Conservation (phyloP, 2,797 vertebrate species). For the Chelidonichthys spinosus region DNA sequence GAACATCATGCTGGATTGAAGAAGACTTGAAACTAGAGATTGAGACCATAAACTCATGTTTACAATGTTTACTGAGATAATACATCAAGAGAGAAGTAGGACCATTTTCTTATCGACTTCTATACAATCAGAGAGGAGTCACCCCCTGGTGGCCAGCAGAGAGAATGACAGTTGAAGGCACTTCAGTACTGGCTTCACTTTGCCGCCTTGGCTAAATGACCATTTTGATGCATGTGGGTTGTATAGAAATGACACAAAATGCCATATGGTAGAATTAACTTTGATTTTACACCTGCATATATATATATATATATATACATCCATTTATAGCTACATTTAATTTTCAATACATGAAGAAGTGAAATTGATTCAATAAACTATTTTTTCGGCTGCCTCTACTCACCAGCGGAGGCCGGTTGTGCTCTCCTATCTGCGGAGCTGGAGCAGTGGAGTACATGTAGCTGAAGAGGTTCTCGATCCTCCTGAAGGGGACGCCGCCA, state of each 20-base stretch:
- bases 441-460: constrained; percentile 97
- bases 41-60: too few species aligned
- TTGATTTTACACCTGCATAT: constrained; percentile 1
- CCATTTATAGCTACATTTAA: too few species aligned
- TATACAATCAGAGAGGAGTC: too few species aligned
- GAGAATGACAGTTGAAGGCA: too few species aligned
- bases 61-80: too few species aligned
- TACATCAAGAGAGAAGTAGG: too few species aligned
- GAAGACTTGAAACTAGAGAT: too few species aligned
- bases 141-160: too few species aligned
- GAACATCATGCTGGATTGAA: too few species aligned
- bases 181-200: too few species aligned
- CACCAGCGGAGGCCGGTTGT: constrained; percentile 88
- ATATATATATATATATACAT: neutral
- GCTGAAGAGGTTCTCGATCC: constrained; percentile 94
- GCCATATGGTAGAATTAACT: constrained; percentile 13
- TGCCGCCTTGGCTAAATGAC: neutral
- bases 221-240: neutral
- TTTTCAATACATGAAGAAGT: constrained; percentile 4
- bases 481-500: constrained; percentile 91
- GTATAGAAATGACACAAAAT: constrained; percentile 5
- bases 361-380: neutral
- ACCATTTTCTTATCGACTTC: too few species aligned
- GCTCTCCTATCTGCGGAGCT: constrained; percentile 85
- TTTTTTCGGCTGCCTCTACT: neutral